phyloP scores from a whole-genome alignment of 2,888 invertebrate species.

The Cataglyphis rosenhaueri region DNA sequence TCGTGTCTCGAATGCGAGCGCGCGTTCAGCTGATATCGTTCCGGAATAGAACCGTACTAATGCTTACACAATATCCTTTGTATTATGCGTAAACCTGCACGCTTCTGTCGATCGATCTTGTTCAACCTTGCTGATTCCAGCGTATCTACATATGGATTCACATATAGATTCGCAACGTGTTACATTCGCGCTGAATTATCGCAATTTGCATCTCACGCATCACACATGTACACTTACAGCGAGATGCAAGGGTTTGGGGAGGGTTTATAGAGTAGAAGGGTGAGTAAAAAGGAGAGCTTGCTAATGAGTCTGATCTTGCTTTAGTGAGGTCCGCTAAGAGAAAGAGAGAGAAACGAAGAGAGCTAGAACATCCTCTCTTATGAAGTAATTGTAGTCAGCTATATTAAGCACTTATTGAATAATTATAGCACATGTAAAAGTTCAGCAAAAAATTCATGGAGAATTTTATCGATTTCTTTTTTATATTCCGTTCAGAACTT shows the following conservation, averaged over 20 bases:
- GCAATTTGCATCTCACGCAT: constrained; percentile 67
- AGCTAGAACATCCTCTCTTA: constrained; percentile 5
- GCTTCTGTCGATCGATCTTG: constrained; percentile 44
- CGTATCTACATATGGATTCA: constrained; percentile 50
- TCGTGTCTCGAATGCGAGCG: constrained; percentile 7
- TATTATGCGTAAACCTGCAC: constrained; percentile 60
- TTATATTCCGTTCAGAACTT: neutral
- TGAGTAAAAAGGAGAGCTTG: constrained; percentile 28
- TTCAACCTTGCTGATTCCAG: constrained; percentile 31
- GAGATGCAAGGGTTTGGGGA: constrained; percentile 37
- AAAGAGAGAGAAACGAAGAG: neutral
- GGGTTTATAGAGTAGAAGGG: neutral
- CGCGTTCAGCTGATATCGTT: constrained; percentile 17
- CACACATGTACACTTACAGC: constrained; percentile 6
- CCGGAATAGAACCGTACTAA: constrained; percentile 45
- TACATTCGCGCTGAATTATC: constrained; percentile 65
- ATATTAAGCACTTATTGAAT: constrained; percentile 5
- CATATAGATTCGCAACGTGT: constrained; percentile 61
- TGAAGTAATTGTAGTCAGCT: constrained; percentile 28
- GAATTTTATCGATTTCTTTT: neutral
- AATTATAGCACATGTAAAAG: neutral
- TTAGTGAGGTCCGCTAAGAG: constrained; percentile 16
- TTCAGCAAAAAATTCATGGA: neutral
- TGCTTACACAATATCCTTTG: constrained; percentile 67
- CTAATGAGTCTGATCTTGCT: constrained; percentile 28